These are phyloP conservation scores for Phyllopteryx taeniolatus DNA, from an alignment of 2,113 vertebrate species.

Conservation along the genomic window DNA sequence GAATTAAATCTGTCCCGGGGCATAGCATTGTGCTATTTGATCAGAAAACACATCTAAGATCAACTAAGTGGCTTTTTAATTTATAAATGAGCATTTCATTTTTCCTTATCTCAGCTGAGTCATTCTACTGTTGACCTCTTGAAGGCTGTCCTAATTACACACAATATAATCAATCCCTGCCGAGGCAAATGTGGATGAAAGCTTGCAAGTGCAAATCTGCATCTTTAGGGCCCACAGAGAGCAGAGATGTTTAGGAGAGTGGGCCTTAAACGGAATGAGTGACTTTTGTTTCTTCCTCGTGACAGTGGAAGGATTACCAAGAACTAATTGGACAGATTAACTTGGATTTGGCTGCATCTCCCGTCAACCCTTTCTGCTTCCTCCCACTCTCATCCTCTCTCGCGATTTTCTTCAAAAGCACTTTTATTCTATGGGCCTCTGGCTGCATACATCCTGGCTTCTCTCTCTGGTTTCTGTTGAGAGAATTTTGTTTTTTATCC, in stretches of 20 bases:
- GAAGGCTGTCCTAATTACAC: not conserved
- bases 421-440: constrained; percentile 16
- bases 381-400: constrained; percentile 5
- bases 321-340: constrained; percentile 72
- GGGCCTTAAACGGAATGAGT: constrained; percentile 25
- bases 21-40: not conserved
- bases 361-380: constrained; percentile 48
- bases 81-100: not conserved
- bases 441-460: constrained; percentile 34
- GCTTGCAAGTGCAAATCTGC: constrained; percentile 21
- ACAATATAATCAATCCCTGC: constrained; percentile 16
- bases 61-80: not conserved
- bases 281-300: constrained; percentile 49
- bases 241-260: constrained; percentile 18
- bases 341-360: constrained; percentile 59
- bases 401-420: constrained; percentile 7
- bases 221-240: constrained; percentile 33
- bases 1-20: not conserved
- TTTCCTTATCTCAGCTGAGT: not conserved
- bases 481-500: constrained; percentile 4
- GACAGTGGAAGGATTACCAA: constrained; percentile 64
- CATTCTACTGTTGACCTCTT: not conserved
- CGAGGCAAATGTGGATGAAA: constrained; percentile 2
- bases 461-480: constrained; percentile 18
- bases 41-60: not conserved